Conservation (phyloP, 1,140 invertebrate genomes). For the Protaetia brevitarsis region DNA sequence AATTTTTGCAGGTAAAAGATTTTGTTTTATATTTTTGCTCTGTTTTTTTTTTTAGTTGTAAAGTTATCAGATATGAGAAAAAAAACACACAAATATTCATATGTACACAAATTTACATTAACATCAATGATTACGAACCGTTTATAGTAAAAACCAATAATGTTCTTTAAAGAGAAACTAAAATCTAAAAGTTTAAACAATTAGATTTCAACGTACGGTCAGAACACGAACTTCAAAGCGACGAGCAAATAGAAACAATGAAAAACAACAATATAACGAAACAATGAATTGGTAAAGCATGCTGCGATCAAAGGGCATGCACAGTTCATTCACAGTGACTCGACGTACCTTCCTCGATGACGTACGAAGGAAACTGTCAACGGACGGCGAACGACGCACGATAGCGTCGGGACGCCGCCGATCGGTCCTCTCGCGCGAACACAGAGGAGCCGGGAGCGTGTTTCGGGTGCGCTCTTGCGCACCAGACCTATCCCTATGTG, state of each 20-base stretch:
- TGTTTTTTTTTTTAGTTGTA: no score
- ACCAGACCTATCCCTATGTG: constrained; percentile 35
- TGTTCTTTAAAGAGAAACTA: no score
- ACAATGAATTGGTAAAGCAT: no score
- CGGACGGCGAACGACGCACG: constrained; percentile 15
- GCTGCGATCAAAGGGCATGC: background rate
- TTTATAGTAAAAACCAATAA: no score
- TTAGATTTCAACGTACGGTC: constrained; percentile 29
- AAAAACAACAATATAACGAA: background rate
- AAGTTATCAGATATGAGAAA: no score
- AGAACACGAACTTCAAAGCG: constrained; percentile 10
- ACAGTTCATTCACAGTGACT: background rate
- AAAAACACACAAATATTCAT: no score
- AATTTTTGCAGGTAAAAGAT: no score
- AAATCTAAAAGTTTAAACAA: no score
- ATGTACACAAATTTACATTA: no score
- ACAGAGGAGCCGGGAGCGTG: constrained; percentile 25
- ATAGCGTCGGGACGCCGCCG: constrained; percentile 32
- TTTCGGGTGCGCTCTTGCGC: constrained; percentile 27
- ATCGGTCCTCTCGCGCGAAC: constrained; percentile 9
- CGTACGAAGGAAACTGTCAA: constrained; percentile 9
- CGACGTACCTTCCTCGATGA: constrained; percentile 9
- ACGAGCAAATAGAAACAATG: background rate
- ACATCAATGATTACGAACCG: no score
- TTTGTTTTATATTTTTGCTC: no score